These are phyloP conservation scores for Mythimna impura DNA, from an alignment of 2,888 invertebrate species.

Conservation along the genomic window DNA sequence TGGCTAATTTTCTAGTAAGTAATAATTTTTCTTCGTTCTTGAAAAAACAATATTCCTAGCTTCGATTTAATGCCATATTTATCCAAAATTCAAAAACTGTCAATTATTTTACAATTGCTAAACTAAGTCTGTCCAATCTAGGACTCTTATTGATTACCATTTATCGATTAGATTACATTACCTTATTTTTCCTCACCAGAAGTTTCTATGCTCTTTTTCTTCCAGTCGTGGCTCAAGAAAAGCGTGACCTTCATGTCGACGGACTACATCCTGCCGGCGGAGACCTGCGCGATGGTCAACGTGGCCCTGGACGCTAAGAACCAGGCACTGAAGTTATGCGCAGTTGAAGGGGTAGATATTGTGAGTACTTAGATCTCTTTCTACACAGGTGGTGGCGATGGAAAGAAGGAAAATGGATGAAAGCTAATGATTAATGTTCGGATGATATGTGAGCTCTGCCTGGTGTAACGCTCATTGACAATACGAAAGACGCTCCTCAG, in stretches of 20 bases:
- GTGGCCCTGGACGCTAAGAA: slow-evolving; percentile 99
- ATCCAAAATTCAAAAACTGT: too few species aligned
- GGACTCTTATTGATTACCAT: too few species aligned
- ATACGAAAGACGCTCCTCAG: background rate
- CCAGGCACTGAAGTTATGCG: slow-evolving; percentile 98
- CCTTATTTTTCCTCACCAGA: background rate
- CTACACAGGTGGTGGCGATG: slow-evolving; percentile 48
- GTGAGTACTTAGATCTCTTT: slow-evolving; percentile 90
- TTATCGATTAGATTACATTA: too few species aligned
- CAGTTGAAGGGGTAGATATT: slow-evolving; percentile 98
- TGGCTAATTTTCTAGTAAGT: too few species aligned
- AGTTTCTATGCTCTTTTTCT: slow-evolving; percentile 27
- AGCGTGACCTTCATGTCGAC: slow-evolving; percentile 98
- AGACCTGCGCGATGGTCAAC: slow-evolving; percentile 99
- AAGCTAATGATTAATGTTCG: slow-evolving; percentile 10
- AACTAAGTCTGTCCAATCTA: too few species aligned
- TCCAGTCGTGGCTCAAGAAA: slow-evolving; percentile 97
- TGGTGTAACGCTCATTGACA: background rate
- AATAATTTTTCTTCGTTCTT: too few species aligned
- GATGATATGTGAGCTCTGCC: slow-evolving; percentile 9
- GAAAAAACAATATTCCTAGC: too few species aligned
- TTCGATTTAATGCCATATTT: too few species aligned
- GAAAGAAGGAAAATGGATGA: slow-evolving; percentile 24
- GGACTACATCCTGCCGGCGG: slow-evolving; percentile 99
- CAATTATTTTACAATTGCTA: too few species aligned